These are phyloP conservation scores for Cheilosia urbana DNA, from an alignment of 2,888 invertebrate genomes.

Conservation along the genomic window DNA sequence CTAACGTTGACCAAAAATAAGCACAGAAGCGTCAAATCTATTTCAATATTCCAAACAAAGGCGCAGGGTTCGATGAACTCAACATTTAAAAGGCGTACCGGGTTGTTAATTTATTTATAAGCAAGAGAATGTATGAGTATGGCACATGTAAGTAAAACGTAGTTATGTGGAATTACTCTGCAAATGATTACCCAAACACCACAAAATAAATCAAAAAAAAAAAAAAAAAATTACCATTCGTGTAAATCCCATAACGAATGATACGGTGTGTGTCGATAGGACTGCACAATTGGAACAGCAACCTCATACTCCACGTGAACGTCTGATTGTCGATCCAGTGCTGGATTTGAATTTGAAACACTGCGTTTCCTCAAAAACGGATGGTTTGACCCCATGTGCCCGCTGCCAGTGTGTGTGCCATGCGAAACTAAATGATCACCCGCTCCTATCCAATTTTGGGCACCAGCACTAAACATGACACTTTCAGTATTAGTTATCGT, in stretches of 20 bases:
- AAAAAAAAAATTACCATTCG: slow-evolving; percentile 81
- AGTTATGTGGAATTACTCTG: too few species aligned
- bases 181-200: too few species aligned
- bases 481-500: slow-evolving; percentile 41
- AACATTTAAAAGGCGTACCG: too few species aligned
- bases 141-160: too few species aligned
- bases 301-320: slow-evolving; percentile 83
- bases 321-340: slow-evolving; percentile 81
- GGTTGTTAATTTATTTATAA: too few species aligned
- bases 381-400: slow-evolving; percentile 47
- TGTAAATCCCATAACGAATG: slow-evolving; percentile 84
- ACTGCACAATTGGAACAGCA: slow-evolving; percentile 82
- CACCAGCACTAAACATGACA: slow-evolving; percentile 80
- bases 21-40: too few species aligned
- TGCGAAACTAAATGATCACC: slow-evolving; percentile 66
- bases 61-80: too few species aligned
- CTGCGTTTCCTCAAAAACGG: slow-evolving; percentile 81
- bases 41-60: too few species aligned
- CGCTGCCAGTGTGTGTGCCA: slow-evolving; percentile 41
- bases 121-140: too few species aligned
- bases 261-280: slow-evolving; percentile 83
- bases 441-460: slow-evolving; percentile 82
- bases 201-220: not conserved
- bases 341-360: slow-evolving; percentile 82
- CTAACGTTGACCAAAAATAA: too few species aligned